Evolutionary conservation across 1,140 invertebrate species (phyloP).

Genomic region (Yoshiicerus persimilis): DNA sequence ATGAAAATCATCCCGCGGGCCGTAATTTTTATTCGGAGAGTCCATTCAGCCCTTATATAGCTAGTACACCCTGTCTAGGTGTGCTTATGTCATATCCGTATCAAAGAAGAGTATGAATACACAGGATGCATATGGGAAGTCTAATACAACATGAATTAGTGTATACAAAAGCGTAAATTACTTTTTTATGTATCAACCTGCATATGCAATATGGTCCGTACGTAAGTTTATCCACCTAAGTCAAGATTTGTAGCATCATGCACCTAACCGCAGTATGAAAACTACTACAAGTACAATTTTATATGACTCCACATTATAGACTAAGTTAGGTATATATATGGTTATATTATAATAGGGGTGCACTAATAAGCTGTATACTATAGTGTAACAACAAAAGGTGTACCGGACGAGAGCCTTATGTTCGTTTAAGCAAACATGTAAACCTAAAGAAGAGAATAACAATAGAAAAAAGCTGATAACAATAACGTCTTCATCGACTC

Average conservation of each 20-base stretch:
- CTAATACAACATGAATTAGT: not conserved
- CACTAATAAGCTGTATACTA: too few relatives aligned
- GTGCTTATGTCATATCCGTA: not conserved
- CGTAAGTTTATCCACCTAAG: not conserved
- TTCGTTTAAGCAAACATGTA: not conserved
- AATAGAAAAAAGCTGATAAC: constrained; percentile 20
- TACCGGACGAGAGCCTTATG: not conserved
- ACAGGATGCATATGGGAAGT: not conserved
- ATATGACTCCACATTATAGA: too few relatives aligned
- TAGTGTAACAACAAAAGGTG: too few relatives aligned
- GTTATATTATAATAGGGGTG: too few relatives aligned
- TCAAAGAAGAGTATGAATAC: too few relatives aligned
- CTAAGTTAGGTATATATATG: too few relatives aligned
- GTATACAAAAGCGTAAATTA: not conserved
- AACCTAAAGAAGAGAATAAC: constrained; percentile 7
- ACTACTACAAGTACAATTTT: too few relatives aligned
- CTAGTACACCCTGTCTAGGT: not conserved
- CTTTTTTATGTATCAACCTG: not conserved
- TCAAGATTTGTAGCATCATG: not conserved
- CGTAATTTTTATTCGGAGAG: not conserved
- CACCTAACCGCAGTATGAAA: too few relatives aligned
- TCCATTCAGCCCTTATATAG: not conserved
- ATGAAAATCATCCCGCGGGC: not conserved
- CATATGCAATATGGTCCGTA: too few relatives aligned
- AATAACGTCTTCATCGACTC: constrained; percentile 37